These are phyloP conservation scores for Sorex fumeus DNA, from an alignment of 2,113 vertebrate species.

Conservation along the genomic window DNA sequence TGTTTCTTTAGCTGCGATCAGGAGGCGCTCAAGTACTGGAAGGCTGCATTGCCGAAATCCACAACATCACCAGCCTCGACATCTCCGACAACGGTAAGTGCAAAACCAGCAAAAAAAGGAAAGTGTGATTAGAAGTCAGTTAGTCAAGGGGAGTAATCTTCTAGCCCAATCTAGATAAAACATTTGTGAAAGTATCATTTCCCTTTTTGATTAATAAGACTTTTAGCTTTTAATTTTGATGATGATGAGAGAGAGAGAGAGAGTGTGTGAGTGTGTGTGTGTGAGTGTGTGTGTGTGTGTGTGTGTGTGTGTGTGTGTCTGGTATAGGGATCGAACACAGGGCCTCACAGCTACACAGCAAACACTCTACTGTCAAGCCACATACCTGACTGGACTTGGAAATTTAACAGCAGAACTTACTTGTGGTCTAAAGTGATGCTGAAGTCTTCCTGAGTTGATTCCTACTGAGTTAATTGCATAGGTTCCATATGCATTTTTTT, in stretches of 20 bases:
- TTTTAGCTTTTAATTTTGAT: background rate
- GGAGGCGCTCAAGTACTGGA: conserved; percentile 98
- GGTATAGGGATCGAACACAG: no score
- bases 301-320: no score
- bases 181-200: background rate
- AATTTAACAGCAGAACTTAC: background rate
- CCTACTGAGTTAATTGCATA: no score
- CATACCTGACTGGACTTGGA: background rate
- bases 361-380: no score
- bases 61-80: conserved; percentile 97
- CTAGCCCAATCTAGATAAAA: background rate
- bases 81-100: conserved; percentile 98
- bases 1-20: conserved; percentile 93
- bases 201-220: background rate
- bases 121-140: background rate
- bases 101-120: background rate
- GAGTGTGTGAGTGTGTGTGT: no score
- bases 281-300: no score
- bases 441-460: background rate
- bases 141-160: background rate
- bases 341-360: no score
- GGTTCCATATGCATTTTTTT: no score
- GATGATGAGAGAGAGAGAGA: no score
- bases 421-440: background rate
- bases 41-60: conserved; percentile 98